Evolutionary conservation across 1,140 invertebrate species (phyloP), one percentile per base, ranked within the genome.

Genomic region (Lamellibrachia luymesi): DNA sequence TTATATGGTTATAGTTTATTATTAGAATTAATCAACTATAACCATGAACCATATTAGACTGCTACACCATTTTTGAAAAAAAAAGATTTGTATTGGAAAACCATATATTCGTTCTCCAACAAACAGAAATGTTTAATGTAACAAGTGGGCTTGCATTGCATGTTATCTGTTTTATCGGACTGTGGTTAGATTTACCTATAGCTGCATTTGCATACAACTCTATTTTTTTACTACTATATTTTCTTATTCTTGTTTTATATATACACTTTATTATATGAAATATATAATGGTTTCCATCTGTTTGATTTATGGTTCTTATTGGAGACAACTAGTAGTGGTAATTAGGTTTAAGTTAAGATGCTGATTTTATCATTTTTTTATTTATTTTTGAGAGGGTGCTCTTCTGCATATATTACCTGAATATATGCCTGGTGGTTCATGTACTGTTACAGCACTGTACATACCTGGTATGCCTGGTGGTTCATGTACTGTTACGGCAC

Each of bases 201-300:
- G 64, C 64, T 22, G 25, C 17, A 80, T 80, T 8, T 80, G 64
- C 64, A 80, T 80, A 22, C 25, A 80, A 22, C 13, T 10, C 17
- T 80, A 17, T 80, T 80, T 17, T 22, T 80, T 4, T 22, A 17
- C 64, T 80, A 80, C 38, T 38, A 38, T 38, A 38, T 38, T 38
- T 38, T 0, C 64, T 80, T 17, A 80, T 80, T 80, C 64, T 38
- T 80, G 17, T 80, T 80, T 80, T 80, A 80, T 80, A 80, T 92
- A 50, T 92, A 92, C 8, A 92, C 13, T 27, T 92, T 6, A 56
- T 92, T 51, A 51, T 92, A 92, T 50, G 25, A 25, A 92, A 52
- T n/a, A 80, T 92, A 27, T 50, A 64, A 6, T 52, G 80, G 17
- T 64, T 50, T 7, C n/a, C 5, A 50, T 51, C 50, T 17, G 13